phyloP scores from a whole-genome alignment of 2,888 invertebrate genomes.

The Colletes collaris region DNA sequence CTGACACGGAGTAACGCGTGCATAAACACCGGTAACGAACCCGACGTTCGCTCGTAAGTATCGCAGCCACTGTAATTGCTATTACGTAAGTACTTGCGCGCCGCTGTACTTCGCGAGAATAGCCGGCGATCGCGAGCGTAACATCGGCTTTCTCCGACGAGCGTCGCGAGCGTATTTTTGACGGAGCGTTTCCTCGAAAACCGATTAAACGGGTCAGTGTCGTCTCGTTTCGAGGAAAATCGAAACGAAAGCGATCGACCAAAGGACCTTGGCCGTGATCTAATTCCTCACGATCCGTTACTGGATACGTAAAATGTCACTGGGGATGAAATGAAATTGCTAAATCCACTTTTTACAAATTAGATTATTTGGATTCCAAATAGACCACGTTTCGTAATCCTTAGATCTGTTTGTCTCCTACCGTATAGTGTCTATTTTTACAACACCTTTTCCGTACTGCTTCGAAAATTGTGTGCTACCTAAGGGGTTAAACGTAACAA shows the following conservation, averaged over 20 bases:
- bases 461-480: too few species aligned
- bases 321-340: background rate
- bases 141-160: conserved; percentile 72
- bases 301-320: background rate
- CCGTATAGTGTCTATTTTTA: too few species aligned
- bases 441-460: too few species aligned
- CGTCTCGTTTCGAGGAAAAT: background rate
- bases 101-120: conserved; percentile 33
- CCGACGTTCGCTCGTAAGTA: conserved; percentile 70
- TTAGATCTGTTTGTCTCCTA: too few species aligned
- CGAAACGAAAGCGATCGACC: background rate
- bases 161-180: background rate
- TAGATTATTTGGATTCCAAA: too few species aligned
- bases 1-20: conserved; percentile 55
- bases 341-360: too few species aligned
- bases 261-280: conserved; percentile 21
- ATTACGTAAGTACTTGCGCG: conserved; percentile 68
- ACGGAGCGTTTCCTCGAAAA: background rate
- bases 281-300: background rate
- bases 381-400: too few species aligned
- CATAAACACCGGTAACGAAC: conserved; percentile 57
- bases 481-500: too few species aligned
- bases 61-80: conserved; percentile 69
- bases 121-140: conserved; percentile 57
- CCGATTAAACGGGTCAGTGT: background rate